These are phyloP conservation scores for Auanema freiburgensis DNA, from an alignment of 2,888 invertebrate species.

Conservation along the genomic window DNA sequence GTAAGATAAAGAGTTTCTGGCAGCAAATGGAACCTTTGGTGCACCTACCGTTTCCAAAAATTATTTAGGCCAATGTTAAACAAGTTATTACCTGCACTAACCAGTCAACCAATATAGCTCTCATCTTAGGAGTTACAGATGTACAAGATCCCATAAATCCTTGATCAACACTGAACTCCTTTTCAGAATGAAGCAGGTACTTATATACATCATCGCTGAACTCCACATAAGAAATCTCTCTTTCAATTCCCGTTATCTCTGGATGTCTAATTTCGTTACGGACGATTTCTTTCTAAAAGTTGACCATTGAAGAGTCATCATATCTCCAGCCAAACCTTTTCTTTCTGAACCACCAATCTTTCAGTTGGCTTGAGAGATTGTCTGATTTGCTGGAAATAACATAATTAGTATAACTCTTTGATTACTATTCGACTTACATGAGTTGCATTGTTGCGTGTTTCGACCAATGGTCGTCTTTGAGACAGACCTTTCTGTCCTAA, in stretches of 20 bases:
- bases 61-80: background rate
- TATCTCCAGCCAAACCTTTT: too few relatives aligned
- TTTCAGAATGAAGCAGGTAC: constrained; percentile 35
- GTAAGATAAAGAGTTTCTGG: constrained; percentile 88
- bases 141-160: constrained; percentile 27
- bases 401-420: too few relatives aligned
- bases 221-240: constrained; percentile 68
- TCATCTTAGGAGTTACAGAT: constrained; percentile 79
- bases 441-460: too few relatives aligned
- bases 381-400: too few relatives aligned
- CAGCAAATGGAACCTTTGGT: constrained; percentile 80
- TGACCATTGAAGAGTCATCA: too few relatives aligned
- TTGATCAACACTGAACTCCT: constrained; percentile 22
- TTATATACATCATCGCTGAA: constrained; percentile 87
- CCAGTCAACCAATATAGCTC: constrained; percentile 88
- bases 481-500: too few relatives aligned
- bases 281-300: too few relatives aligned
- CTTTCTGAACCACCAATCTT: too few relatives aligned
- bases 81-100: constrained; percentile 70
- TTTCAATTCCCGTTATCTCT: constrained; percentile 17
- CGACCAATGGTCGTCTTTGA: too few relatives aligned
- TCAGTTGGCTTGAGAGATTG: too few relatives aligned
- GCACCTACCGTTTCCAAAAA: constrained; percentile 71
- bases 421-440: too few relatives aligned
- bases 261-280: constrained; percentile 2